phyloP scores from a whole-genome alignment of 30 jellyfish, hydroid and myxozoan species.

The Chironex yamaguchii region DNA sequence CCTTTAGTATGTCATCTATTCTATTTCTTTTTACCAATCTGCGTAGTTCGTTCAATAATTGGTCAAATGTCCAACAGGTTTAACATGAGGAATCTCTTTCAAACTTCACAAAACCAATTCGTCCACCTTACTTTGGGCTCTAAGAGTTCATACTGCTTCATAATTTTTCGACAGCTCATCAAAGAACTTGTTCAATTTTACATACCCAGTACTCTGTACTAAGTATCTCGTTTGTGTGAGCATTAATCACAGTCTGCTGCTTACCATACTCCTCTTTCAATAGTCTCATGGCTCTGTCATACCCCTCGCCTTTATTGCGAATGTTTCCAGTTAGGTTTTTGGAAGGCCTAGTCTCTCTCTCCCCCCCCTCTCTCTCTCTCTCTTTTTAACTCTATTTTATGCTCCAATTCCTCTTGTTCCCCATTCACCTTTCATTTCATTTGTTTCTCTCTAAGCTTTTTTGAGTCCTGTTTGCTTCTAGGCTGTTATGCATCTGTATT shows the following conservation, averaged over 20 bases:
- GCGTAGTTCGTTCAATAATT: conserved; percentile 28
- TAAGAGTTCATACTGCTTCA: not conserved
- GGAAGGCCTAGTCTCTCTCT: not conserved
- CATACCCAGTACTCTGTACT: not conserved
- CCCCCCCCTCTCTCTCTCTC: too few relatives aligned
- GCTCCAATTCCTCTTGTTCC: too few relatives aligned
- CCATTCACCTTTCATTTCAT: too few relatives aligned
- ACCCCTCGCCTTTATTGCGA: not conserved
- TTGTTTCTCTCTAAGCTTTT: too few relatives aligned
- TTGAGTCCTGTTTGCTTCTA: too few relatives aligned
- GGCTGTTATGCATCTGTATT: too few relatives aligned
- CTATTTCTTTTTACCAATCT: conserved; percentile 40
- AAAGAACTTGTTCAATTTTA: not conserved
- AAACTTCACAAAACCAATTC: conserved; percentile 31
- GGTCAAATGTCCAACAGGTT: conserved; percentile 53
- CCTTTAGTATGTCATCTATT: conserved; percentile 11
- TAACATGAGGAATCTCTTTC: conserved; percentile 19
- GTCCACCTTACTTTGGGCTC: not conserved
- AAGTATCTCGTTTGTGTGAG: conserved; percentile 1
- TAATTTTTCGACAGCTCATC: not conserved
- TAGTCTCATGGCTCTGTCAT: conserved; percentile 8
- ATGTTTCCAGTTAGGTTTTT: not conserved
- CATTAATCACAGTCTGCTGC: not conserved
- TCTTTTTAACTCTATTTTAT: too few relatives aligned
- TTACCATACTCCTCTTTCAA: conserved; percentile 1